A percentile compares a stretch with the other conserved stretches of the same genome.
Evolutionary conservation across 2,888 invertebrate genomes (phyloP).

Genomic region (Sturmia bella): DNA sequence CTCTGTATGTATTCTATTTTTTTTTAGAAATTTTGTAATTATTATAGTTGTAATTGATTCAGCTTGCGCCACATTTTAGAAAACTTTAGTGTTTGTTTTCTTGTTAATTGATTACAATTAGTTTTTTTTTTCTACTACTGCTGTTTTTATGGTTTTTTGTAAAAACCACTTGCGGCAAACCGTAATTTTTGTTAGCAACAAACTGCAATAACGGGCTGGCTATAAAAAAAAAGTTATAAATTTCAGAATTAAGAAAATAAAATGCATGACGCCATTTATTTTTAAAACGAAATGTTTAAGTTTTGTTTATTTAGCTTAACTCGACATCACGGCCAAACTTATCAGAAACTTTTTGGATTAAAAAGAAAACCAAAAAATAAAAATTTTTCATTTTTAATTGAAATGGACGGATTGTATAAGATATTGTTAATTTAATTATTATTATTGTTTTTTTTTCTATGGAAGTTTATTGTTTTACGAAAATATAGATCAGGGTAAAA

Average conservation of each 20-base stretch:
- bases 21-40: conserved; percentile 40
- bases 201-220: neutral
- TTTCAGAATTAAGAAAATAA: neutral
- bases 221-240: neutral
- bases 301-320: conserved; percentile 26
- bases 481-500: conserved; percentile 33
- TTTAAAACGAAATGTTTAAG: conserved; percentile 29
- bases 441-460: neutral
- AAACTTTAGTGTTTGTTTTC: conserved; percentile 18
- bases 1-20: conserved; percentile 22
- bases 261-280: conserved; percentile 45
- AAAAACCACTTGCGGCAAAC: conserved; percentile 1
- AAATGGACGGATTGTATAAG: neutral
- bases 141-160: conserved; percentile 3
- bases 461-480: too few relatives aligned
- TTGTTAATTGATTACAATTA: conserved; percentile 53
- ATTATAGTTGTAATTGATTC: conserved; percentile 36
- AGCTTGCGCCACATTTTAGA: conserved; percentile 46
- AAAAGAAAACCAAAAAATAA: neutral
- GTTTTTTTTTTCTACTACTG: conserved; percentile 4
- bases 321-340: conserved; percentile 43
- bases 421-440: too few relatives aligned
- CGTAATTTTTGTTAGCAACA: conserved; percentile 3
- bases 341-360: conserved; percentile 11
- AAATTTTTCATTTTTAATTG: conserved; percentile 12